Base-by-base conservation (phyloP, 2,888 invertebrate species). In the Dynastes hyllus region DNA sequence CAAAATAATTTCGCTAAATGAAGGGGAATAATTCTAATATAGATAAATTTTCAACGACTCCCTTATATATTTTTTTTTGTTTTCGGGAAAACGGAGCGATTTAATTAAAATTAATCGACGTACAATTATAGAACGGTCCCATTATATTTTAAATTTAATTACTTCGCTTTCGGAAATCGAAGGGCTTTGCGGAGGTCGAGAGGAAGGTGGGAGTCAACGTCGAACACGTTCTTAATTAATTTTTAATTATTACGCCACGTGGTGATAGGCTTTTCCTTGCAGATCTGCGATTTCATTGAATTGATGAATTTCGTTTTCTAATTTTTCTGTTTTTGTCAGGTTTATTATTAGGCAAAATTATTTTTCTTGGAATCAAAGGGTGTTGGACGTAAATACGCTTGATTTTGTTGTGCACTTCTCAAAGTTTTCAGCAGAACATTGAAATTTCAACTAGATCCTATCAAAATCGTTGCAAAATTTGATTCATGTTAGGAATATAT, bases 21-120 rank as follows among this genome's bases (percentile, higher is more conserved):
- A 45, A 45, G 1, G 2, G 45, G 45, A 11, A 11, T 45, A 45
- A 8, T 11, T 11, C 45, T 45, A 11, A 11, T 45, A 45, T 11
- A 37, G 32, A 45, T 45, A 45, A 8, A 8, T 8, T 11, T 45
- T 45, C 45, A 8, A 8, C 45, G 11, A 45, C 32, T 2, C 4
- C 8, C 11, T 45, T 45, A 45, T 11, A 8, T 9, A 45, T 2
- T 2, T 45, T 11, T 22, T 22, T 22, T 22, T 22, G 22, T 22
- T 22, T 55, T 55, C 8, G 55, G 16, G 16, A 13, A 6, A 22
- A 55, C 9, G 45, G 45, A 55, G 2, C 55, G 55, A 29, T 22
- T 61, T 61, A 69, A 69, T 69, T 69, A 69, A 69, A 67, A 69
- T 45, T 51, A 69, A 51, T 69, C 69, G 51, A 22, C 29, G 13